phyloP scores from a whole-genome alignment of 2,797 vertebrate genomes.

The Limosa lapponica region DNA sequence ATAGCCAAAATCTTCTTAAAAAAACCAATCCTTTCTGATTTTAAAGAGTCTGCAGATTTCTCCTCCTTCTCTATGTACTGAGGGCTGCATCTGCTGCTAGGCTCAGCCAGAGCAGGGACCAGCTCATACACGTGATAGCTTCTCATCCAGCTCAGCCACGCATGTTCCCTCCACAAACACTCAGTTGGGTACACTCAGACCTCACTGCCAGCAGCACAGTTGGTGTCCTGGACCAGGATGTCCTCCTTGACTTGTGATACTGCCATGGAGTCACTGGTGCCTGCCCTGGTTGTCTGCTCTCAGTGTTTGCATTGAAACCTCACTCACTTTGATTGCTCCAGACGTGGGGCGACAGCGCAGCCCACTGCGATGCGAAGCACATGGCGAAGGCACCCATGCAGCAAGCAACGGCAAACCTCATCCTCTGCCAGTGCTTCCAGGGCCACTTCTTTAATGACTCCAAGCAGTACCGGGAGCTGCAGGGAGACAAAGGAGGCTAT shows the following conservation, averaged over 20 bases:
- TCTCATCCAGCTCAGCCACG: not conserved
- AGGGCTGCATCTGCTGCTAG: not conserved
- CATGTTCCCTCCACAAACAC: accelerated
- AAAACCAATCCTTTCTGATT: not conserved
- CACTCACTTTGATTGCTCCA: not conserved
- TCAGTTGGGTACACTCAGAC: not conserved
- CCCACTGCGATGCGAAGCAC: not conserved
- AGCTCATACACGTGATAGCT: not conserved
- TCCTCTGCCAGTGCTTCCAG: not conserved
- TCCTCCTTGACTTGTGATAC: not conserved
- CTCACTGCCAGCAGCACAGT: not conserved
- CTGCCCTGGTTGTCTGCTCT: not conserved
- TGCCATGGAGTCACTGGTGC: not conserved
- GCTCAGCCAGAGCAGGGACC: not conserved
- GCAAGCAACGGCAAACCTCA: not conserved
- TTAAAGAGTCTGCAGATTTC: not conserved
- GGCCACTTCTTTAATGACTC: not conserved
- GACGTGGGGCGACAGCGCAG: not conserved
- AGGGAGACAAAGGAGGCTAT: not conserved
- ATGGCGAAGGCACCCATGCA: not conserved
- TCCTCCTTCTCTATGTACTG: not conserved
- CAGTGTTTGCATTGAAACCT: not conserved
- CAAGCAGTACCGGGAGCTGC: not conserved
- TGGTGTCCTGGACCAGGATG: not conserved
- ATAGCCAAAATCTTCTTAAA: not conserved